Percentiles rank a stretch among this genome's conserved stretches.
Evolutionary conservation across 92 coral and sea anemone species (phyloP).

Genomic region (Palythoa heliodiscus): DNA sequence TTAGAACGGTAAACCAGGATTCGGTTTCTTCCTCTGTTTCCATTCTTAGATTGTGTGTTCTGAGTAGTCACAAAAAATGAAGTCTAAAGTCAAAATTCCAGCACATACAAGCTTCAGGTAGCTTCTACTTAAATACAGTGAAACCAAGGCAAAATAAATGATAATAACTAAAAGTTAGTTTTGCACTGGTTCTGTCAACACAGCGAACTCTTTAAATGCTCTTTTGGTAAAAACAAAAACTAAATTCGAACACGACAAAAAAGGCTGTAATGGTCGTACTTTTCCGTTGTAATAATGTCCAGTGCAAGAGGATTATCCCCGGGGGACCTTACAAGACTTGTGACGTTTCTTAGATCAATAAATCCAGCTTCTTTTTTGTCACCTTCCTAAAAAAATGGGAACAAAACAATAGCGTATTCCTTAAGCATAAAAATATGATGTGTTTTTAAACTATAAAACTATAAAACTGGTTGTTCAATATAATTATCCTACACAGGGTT

Average conservation of each 20-base stretch:
- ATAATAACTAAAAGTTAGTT: no score
- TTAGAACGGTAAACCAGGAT: constrained; percentile 76
- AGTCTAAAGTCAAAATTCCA: no score
- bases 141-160: no score
- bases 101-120: no score
- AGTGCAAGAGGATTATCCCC: constrained; percentile 63
- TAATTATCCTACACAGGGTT: no score
- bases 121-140: no score
- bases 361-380: constrained; percentile 86
- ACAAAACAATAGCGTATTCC: background rate
- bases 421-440: background rate
- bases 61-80: constrained; percentile 15
- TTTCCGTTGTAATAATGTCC: constrained; percentile 86
- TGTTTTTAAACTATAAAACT: no score
- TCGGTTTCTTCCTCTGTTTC: constrained; percentile 94
- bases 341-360: constrained; percentile 78
- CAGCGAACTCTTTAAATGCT: no score
- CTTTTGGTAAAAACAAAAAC: no score
- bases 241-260: background rate
- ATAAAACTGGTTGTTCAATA: no score
- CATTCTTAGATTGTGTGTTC: constrained; percentile 85
- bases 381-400: constrained; percentile 51
- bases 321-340: constrained; percentile 65
- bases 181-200: no score
- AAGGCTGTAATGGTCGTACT: constrained; percentile 51